phyloP scores from a whole-genome alignment of 2,888 invertebrate species.

The Cerastoderma edule region DNA sequence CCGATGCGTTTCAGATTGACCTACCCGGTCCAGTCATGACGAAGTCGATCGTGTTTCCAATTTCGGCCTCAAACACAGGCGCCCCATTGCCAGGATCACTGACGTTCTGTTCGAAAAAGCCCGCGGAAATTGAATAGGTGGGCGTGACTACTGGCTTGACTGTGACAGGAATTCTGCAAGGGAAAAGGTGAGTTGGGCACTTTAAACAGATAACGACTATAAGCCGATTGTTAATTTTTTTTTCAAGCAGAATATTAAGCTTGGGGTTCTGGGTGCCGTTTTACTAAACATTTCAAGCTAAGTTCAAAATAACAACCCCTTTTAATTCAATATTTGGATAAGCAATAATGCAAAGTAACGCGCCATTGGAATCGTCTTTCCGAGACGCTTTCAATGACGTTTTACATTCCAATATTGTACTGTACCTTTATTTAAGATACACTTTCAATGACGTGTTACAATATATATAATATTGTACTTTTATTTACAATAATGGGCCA shows the following conservation, averaged over 20 bases:
- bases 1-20: neutral
- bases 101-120: slow-evolving; percentile 8
- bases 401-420: too few relatives aligned
- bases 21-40: slow-evolving; percentile 11
- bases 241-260: neutral
- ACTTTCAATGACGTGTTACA: too few relatives aligned
- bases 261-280: neutral
- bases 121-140: neutral
- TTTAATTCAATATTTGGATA: neutral
- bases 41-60: slow-evolving; percentile 3
- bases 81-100: neutral
- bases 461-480: too few relatives aligned
- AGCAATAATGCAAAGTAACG: too few relatives aligned
- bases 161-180: slow-evolving; percentile 2
- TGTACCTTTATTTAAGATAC: too few relatives aligned
- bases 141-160: neutral
- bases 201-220: neutral
- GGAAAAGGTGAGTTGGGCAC: neutral
- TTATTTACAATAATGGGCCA: too few relatives aligned
- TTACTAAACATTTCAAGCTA: neutral
- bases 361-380: too few relatives aligned
- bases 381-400: too few relatives aligned
- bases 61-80: neutral
- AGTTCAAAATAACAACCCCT: neutral
- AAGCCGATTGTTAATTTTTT: neutral